A percentile compares a stretch with the other conserved stretches of the same genome.
phyloP scores from a whole-genome alignment of 2,888 invertebrate genomes.

The Ptychoptera contaminata region DNA sequence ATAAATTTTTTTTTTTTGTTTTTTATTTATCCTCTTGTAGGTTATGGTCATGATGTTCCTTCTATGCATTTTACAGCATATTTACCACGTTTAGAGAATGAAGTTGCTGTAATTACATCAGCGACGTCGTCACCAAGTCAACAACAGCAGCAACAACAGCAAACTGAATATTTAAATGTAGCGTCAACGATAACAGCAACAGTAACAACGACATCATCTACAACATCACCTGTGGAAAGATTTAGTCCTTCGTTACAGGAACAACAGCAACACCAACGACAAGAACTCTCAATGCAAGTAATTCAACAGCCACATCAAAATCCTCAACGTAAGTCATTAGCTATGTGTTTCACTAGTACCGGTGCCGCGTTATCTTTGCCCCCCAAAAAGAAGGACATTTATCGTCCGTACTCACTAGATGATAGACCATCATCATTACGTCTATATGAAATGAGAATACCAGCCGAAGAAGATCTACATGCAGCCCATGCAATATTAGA shows the following conservation, averaged over 20 bases:
- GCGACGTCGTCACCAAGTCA: conserved; percentile 25
- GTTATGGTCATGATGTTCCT: conserved; percentile 63
- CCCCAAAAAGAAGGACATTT: conserved; percentile 83
- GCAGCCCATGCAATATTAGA: conserved; percentile 82
- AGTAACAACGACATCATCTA: conserved; percentile 11
- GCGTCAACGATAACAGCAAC: background rate
- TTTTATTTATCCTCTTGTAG: conserved; percentile 35
- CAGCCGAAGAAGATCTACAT: conserved; percentile 68
- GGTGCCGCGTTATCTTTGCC: conserved; percentile 70
- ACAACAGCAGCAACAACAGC: too few relatives aligned
- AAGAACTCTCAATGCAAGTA: conserved; percentile 11
- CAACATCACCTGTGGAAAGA: conserved; percentile 20
- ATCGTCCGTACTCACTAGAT: conserved; percentile 70
- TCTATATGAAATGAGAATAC: conserved; percentile 37
- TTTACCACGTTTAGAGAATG: conserved; percentile 45
- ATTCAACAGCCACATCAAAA: conserved; percentile 12
- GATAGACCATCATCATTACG: conserved; percentile 39
- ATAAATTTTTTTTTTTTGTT: conserved; percentile 7
- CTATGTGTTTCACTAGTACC: conserved; percentile 76
- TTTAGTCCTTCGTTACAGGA: conserved; percentile 21
- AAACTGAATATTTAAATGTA: background rate
- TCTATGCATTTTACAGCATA: conserved; percentile 62
- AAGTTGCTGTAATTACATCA: conserved; percentile 37
- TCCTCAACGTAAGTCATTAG: conserved; percentile 45
- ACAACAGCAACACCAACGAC: conserved; percentile 11